phyloP scores from a whole-genome alignment of 2,113 vertebrate species.

The Sclerurus mexicanus region DNA sequence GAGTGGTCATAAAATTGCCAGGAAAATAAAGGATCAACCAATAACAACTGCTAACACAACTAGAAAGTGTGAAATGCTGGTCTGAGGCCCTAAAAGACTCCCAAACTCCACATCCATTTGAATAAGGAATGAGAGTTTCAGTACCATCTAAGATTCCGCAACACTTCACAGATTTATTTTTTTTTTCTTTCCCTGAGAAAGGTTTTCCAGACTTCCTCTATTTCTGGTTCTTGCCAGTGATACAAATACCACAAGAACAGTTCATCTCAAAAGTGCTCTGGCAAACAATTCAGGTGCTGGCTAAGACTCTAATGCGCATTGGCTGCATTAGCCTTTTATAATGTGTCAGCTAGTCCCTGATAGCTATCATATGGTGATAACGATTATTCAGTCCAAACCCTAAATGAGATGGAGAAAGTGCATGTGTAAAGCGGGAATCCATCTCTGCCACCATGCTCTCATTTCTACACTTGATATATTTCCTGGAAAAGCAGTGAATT shows the following conservation, averaged over 20 bases:
- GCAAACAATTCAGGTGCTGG: slow-evolving; percentile 38
- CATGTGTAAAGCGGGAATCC: not conserved
- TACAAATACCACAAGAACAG: slow-evolving; percentile 20
- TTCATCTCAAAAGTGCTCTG: slow-evolving; percentile 47
- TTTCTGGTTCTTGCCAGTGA: slow-evolving; percentile 28
- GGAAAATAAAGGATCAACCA: not conserved
- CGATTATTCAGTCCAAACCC: not conserved
- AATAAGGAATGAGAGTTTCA: not conserved
- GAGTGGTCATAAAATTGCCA: not conserved
- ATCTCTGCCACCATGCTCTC: not conserved
- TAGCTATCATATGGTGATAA: slow-evolving; percentile 54
- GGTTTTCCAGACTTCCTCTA: slow-evolving; percentile 50
- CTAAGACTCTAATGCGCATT: not conserved
- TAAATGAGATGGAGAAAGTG: not conserved
- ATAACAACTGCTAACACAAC: not conserved
- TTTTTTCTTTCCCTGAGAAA: not conserved
- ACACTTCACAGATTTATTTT: not conserved
- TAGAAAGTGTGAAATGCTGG: not conserved
- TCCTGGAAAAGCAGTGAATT: not conserved
- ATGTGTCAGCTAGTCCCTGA: slow-evolving; percentile 20
- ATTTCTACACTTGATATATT: not conserved
- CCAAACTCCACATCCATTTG: not conserved
- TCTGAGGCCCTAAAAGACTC: not conserved
- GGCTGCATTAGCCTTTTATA: slow-evolving; percentile 43
- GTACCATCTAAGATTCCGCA: not conserved